Conservation (phyloP, 2,888 invertebrate species). For the Apamea monoglypha region DNA sequence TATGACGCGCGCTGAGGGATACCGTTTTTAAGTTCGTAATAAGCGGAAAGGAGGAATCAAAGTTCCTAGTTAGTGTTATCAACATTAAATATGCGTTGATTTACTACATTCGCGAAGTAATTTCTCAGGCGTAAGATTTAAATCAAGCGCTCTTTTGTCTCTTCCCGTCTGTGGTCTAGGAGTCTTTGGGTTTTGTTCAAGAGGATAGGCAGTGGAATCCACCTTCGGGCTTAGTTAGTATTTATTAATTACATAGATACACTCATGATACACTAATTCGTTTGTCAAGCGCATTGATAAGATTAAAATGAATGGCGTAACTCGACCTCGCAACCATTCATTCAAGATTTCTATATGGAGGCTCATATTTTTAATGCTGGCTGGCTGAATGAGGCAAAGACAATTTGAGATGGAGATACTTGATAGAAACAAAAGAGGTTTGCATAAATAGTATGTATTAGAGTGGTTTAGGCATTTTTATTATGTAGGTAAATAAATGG, state of each 20-base stretch:
- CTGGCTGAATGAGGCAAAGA: constrained; percentile 13
- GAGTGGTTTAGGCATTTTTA: not conserved
- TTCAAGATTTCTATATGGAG: constrained; percentile 14
- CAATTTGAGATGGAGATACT: not conserved
- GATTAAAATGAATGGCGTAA: constrained; percentile 18
- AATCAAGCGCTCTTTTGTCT: constrained; percentile 26
- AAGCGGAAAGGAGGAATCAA: not conserved
- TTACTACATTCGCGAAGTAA: not conserved
- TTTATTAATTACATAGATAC: not conserved
- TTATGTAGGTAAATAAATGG: not conserved
- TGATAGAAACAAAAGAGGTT: constrained; percentile 8
- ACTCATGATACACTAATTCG: not conserved
- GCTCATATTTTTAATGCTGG: constrained; percentile 2
- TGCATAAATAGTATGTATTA: not conserved
- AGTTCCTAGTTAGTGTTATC: not conserved
- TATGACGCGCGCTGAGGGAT: constrained; percentile 19
- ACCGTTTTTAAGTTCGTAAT: constrained; percentile 18
- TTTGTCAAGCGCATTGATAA: constrained; percentile 4
- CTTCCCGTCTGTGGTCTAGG: not conserved
- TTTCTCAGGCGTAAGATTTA: constrained; percentile 4
- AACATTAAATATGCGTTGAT: not conserved
- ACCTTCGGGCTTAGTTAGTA: not conserved
- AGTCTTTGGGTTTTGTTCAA: not conserved
- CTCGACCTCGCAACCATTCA: constrained; percentile 22
- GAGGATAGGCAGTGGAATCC: not conserved